These are phyloP conservation scores for Lathamus discolor DNA, from an alignment of 2,113 vertebrate species.

Conservation along the genomic window DNA sequence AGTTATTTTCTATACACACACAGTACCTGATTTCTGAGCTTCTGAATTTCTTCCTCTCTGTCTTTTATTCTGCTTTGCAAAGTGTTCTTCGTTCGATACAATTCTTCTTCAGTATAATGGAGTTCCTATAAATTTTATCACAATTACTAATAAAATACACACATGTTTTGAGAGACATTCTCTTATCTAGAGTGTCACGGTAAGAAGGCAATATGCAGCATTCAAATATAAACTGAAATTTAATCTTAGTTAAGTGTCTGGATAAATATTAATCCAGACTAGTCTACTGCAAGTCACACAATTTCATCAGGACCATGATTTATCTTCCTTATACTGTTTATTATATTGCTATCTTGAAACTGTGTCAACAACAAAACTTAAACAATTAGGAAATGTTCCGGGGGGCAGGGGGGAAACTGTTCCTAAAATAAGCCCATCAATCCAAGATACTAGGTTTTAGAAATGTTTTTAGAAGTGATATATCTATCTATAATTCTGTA, in stretches of 20 bases:
- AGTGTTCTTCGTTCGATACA: conserved; percentile 86
- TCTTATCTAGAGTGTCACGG: not conserved
- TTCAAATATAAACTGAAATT: not conserved
- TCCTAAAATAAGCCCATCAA: not conserved
- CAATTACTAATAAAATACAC: not conserved
- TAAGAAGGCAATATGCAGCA: not conserved
- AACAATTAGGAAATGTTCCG: not conserved
- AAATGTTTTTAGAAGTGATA: not conserved
- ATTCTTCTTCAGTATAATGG: conserved; percentile 89
- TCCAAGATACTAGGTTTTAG: not conserved
- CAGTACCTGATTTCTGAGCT: conserved; percentile 93
- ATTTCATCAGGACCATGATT: not conserved
- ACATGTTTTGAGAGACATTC: not conserved
- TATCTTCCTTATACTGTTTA: not conserved
- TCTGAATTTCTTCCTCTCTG: conserved; percentile 97
- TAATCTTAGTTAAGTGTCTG: not conserved
- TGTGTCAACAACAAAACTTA: not conserved
- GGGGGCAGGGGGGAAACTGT: not conserved
- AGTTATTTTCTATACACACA: not conserved
- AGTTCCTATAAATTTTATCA: conserved; percentile 80
- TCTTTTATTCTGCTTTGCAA: conserved; percentile 94
- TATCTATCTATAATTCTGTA: not conserved
- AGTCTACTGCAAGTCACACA: not conserved
- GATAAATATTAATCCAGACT: not conserved
- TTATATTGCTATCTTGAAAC: not conserved